Evolutionary conservation across 1,140 invertebrate genomes (phyloP).

Genomic region (Lepidurus apus): DNA sequence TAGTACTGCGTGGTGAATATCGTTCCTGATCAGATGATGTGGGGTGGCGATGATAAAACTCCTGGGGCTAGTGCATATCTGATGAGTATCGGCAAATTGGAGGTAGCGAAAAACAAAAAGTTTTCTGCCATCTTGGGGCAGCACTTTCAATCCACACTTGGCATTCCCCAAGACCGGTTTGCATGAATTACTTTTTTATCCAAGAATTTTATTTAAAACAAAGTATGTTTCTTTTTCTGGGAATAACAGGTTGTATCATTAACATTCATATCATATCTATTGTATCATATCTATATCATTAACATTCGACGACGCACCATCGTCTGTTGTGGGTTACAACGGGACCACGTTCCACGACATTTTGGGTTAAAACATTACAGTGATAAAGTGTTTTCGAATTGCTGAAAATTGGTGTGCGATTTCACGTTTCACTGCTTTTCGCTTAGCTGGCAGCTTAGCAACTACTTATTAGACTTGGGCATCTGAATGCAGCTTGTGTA

Average conservation of each 20-base stretch:
- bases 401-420: too few species aligned
- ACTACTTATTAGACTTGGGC: conserved; percentile 23
- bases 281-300: too few species aligned
- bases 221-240: conserved; percentile 43
- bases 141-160: conserved; percentile 53
- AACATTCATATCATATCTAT: too few species aligned
- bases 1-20: conserved; percentile 58
- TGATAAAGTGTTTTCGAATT: not conserved
- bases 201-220: conserved; percentile 24
- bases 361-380: conserved; percentile 51
- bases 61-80: conserved; percentile 57
- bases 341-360: conserved; percentile 60
- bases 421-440: too few species aligned
- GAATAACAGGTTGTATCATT: conserved; percentile 48
- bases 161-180: conserved; percentile 52
- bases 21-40: conserved; percentile 53
- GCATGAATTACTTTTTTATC: not conserved
- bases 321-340: conserved; percentile 56
- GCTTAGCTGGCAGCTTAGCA: too few species aligned
- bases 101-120: conserved; percentile 58
- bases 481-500: conserved; percentile 30
- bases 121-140: conserved; percentile 55
- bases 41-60: conserved; percentile 53
- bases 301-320: conserved; percentile 52
- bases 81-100: conserved; percentile 60